phyloP scores from a whole-genome alignment of 2,113 vertebrate genomes.

The Misgurnus mizolepis region DNA sequence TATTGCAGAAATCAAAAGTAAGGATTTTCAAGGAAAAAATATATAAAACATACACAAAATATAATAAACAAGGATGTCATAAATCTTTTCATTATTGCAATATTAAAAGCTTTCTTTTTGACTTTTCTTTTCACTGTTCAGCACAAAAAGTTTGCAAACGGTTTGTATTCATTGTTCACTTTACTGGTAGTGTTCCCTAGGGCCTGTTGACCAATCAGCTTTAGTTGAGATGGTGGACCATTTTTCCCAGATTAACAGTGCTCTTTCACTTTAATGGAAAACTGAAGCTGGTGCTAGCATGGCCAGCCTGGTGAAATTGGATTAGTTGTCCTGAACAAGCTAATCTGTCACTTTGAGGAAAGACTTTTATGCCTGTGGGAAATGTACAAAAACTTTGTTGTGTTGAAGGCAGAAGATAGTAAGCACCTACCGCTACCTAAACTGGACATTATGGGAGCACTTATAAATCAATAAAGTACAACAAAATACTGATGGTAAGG shows the following conservation, averaged over 20 bases:
- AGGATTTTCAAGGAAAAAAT: too few relatives aligned
- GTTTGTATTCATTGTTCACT: slow-evolving; percentile 1
- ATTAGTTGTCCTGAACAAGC: slow-evolving; percentile 13
- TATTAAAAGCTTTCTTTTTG: neutral
- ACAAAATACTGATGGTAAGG: neutral
- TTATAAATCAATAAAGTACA: too few relatives aligned
- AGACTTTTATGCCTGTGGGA: slow-evolving; percentile 10
- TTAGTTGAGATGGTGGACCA: neutral
- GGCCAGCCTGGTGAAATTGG: slow-evolving; percentile 2
- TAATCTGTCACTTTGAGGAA: slow-evolving; percentile 22
- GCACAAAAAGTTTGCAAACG: neutral
- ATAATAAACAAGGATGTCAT: too few relatives aligned
- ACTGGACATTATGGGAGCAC: too few relatives aligned
- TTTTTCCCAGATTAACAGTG: neutral
- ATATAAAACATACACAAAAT: too few relatives aligned
- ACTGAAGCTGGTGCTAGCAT: neutral
- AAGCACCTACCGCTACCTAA: neutral
- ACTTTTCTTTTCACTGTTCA: neutral
- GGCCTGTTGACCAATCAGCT: neutral
- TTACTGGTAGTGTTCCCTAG: neutral
- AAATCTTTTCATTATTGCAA: neutral
- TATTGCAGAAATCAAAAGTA: too few relatives aligned
- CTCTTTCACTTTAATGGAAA: slow-evolving; percentile 11
- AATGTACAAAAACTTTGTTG: neutral
- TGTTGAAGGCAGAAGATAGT: neutral